Conservation (phyloP, 2,113 vertebrate species). For the Pelecanus crispus region DNA sequence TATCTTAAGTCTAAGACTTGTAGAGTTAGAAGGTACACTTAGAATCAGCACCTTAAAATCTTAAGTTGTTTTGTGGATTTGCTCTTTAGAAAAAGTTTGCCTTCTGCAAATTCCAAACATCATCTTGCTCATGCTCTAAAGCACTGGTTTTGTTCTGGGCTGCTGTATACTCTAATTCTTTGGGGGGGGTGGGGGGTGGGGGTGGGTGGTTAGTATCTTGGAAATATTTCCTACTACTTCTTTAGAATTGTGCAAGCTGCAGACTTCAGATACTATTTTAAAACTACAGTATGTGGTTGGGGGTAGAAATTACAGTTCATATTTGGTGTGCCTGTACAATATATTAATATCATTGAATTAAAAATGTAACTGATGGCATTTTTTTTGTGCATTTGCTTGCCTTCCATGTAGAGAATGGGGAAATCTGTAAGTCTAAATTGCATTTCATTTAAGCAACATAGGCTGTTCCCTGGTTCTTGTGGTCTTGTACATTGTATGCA, state of each 20-base stretch:
- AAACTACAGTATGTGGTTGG: neutral
- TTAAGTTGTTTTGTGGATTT: neutral
- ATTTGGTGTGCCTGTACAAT: neutral
- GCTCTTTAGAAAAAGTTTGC: neutral
- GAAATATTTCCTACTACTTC: neutral
- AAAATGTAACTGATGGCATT: neutral
- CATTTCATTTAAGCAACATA: neutral
- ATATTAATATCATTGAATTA: neutral
- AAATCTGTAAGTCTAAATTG: constrained; percentile 89
- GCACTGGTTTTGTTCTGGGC: neutral
- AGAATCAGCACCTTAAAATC: neutral
- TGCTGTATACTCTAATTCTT: neutral
- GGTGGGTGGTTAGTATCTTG: neutral
- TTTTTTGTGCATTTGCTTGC: constrained; percentile 72
- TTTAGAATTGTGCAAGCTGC: neutral
- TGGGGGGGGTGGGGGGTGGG: too few species aligned
- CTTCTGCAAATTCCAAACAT: neutral
- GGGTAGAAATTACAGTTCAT: neutral
- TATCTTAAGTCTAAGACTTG: neutral
- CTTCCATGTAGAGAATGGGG: constrained; percentile 90
- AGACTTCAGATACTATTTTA: neutral
- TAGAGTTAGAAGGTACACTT: neutral
- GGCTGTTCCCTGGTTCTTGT: neutral
- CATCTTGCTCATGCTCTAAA: neutral
- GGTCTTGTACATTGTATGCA: neutral